Conservation (phyloP, 2,797 vertebrate species). For the Knipowitschia caucasica region DNA sequence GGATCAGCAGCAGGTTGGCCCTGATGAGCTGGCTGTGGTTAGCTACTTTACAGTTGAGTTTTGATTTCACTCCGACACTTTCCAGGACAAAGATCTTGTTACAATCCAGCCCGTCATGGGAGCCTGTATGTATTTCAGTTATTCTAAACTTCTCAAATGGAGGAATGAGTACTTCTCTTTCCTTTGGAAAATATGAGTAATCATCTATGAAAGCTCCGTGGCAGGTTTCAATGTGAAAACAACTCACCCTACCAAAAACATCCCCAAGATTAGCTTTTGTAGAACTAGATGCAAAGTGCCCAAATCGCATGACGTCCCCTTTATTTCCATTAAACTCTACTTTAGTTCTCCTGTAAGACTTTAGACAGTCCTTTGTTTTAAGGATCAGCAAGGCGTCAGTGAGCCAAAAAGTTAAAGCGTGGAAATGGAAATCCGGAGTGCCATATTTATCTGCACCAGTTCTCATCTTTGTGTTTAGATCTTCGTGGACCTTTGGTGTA, state of each 20-base stretch:
- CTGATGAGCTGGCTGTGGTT: background rate
- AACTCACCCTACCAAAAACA: background rate
- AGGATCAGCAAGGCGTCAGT: constrained; percentile 33
- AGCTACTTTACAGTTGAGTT: constrained; percentile 13
- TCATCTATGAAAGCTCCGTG: constrained; percentile 11
- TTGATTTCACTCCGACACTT: background rate
- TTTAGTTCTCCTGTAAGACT: constrained; percentile 9
- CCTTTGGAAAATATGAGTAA: accelerated
- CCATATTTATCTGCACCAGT: accelerated
- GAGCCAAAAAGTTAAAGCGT: constrained; percentile 36
- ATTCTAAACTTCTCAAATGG: constrained; percentile 42
- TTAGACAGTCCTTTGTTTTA: background rate
- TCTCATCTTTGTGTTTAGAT: background rate
- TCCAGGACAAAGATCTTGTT: constrained; percentile 3
- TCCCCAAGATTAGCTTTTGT: accelerated
- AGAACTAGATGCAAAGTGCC: constrained; percentile 31
- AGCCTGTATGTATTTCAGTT: background rate
- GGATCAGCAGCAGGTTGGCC: background rate
- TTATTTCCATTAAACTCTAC: accelerated
- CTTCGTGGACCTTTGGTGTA: accelerated
- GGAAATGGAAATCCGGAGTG: constrained; percentile 10
- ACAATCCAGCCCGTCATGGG: background rate
- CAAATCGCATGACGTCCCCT: constrained; percentile 27
- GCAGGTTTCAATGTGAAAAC: constrained; percentile 38
- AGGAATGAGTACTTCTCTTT: constrained; percentile 43